Base-by-base conservation (phyloP, 2,113 vertebrate genomes). In the Galbula dea region DNA sequence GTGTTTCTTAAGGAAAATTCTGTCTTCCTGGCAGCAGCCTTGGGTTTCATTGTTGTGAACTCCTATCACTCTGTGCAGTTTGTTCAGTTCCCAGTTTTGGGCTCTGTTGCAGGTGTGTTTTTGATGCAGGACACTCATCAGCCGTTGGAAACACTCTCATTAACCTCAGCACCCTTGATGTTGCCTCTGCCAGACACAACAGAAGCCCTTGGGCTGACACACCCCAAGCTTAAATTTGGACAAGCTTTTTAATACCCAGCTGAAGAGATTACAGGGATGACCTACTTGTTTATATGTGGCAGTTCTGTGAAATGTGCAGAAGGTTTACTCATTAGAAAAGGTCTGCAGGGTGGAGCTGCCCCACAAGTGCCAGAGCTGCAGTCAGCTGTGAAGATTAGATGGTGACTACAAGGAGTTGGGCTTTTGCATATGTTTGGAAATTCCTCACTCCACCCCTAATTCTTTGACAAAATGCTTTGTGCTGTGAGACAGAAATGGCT, bases 241-340 rank as follows among this genome's bases (percentile, higher is more conserved):
- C 80, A 89, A 82, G 87, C 88, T 88, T 96, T 96, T 96, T 95
- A 97, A 95, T 95, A 93, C 54, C 82, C 79, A 83, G 71, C 32
- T 96, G 89, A 96, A 83, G 65, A 92, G 94, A 96, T 97, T 96
- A 96, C 57, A 71, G 82, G 74, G 90, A 80, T 94, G 96, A 96
- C 96, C 96, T 95, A 97, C 54, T 97, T 97, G 89, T 83, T 96
- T 90, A 12, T 37, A 17, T 32, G 78, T 93, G 86, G 68, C 3
- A 5, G 81, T 51, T 78, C 89, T 83, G 73, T 39, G 36, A 87
- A 94, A 80, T 37, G 54, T 94, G 78, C 77, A 90, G 87, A 90
- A 91, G 90, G 86, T 95, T 71, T 93, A 69, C 89, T 96, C 78
- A 37, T 91, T 67, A 93, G 69, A 27, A 78, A 66, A 87, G 24